Conservation (phyloP, 2,888 invertebrate species). For the Eristalis intricaria region DNA sequence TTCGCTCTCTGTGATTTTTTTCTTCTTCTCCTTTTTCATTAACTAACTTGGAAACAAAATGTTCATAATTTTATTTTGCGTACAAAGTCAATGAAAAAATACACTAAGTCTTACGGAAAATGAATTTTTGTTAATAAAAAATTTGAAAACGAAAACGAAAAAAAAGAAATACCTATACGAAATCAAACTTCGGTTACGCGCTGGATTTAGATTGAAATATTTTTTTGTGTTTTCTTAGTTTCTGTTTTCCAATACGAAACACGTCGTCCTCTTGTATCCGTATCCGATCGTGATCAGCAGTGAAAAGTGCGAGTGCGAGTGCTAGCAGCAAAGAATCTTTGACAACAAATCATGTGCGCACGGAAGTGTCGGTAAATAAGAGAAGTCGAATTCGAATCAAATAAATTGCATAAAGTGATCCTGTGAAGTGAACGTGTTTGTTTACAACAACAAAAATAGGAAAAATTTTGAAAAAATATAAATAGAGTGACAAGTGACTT, state of each 20-base stretch:
- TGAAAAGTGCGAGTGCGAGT: conserved; percentile 53
- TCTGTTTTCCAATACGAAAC: conserved; percentile 8
- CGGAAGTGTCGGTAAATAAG: conserved; percentile 55
- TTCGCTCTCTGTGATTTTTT: conserved; percentile 72
- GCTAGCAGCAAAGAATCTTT: conserved; percentile 69
- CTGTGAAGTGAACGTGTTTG: conserved; percentile 61
- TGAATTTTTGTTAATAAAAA: not conserved
- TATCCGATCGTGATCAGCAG: conserved; percentile 59
- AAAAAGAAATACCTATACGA: conserved; percentile 6
- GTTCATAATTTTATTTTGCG: conserved; percentile 52
- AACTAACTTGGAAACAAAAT: conserved; percentile 48
- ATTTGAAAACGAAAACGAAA: not conserved
- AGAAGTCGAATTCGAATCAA: conserved; percentile 6
- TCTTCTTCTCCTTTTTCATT: conserved; percentile 60
- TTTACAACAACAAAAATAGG: not conserved
- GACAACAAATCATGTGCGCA: conserved; percentile 61
- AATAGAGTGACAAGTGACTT: not conserved
- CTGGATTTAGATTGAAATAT: conserved; percentile 30
- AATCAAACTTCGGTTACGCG: conserved; percentile 41
- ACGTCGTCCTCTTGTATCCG: not conserved
- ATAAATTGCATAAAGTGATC: conserved; percentile 48
- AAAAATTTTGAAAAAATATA: conserved; percentile 23
- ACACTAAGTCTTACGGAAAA: conserved; percentile 39
- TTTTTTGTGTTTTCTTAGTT: conserved; percentile 2
- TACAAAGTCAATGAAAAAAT: conserved; percentile 50